Base-by-base conservation (phyloP, 1,140 invertebrate genomes). In the Drosophila busckii region DNA sequence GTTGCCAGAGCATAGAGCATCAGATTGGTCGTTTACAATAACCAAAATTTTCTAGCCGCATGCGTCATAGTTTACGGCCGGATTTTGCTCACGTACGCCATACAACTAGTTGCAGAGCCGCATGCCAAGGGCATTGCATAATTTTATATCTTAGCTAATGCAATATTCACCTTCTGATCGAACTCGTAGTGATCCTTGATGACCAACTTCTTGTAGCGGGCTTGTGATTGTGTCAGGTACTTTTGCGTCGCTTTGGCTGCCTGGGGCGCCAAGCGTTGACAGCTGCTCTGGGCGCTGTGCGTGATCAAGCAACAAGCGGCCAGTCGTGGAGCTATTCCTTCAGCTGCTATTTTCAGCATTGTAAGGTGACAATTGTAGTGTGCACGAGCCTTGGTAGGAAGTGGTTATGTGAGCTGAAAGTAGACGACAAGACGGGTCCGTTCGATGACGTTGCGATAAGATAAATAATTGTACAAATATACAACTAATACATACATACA, bases 131-230 rank as follows among this genome's bases (percentile, higher is more conserved):
- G 12, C 37, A 53, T 71, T 73, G 58, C 73, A 69, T 78, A 68
- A 66, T 54, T 22, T 10, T 28, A 19, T 42, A 19, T 20, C 4
- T 42, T 10, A 20, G 32, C n/a, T n/a, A n/a, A 12, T 56, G 16
- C 37, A 29, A 22, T 4, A 13, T 62, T 68, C 31, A 87, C 86
- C 69, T 87, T 87, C 28, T 84, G 76, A 62, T 87, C 86, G 22
- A 87, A 87, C 10, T 87, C 86, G 34, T 87, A 87, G 37, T 87
- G 86, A 66, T 87, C 86, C 45, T 86, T 76, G 54, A 87, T 85
- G 32, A 69, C 59, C 38, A 85, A 69, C 61, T 73, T 78, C 22
- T 85, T 86, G 29, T 49, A 48, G 15, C 31, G 48, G 22, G 22
- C 40, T 26, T 73, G 75, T 3, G 67, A 69, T 41, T 86, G 80